These are phyloP conservation scores for Formica aserva DNA, from an alignment of 2,888 invertebrate species.

Conservation along the genomic window DNA sequence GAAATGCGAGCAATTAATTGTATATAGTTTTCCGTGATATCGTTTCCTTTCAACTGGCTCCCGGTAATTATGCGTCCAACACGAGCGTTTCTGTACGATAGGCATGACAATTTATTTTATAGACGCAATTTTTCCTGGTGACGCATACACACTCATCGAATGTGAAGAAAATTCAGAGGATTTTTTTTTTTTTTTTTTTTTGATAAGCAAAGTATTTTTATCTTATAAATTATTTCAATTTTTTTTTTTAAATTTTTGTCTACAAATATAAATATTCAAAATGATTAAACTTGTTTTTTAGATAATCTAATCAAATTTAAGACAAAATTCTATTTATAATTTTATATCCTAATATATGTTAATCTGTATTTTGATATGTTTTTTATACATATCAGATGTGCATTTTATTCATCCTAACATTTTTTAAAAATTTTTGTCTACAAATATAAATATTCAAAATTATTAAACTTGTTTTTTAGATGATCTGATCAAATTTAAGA, in stretches of 20 bases:
- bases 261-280: background rate
- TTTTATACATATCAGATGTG: background rate
- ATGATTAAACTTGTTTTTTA: background rate
- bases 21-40: background rate
- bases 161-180: background rate
- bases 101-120: background rate
- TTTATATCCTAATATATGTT: background rate
- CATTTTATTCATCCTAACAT: background rate
- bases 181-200: background rate
- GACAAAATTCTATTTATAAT: background rate
- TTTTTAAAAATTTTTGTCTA: background rate
- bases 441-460: background rate
- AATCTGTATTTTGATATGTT: background rate
- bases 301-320: background rate
- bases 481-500: background rate
- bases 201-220: background rate
- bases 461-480: background rate
- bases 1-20: conserved; percentile 13
- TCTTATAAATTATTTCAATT: background rate
- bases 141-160: background rate
- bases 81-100: background rate
- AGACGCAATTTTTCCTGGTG: background rate
- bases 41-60: background rate
- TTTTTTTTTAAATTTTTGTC: background rate
- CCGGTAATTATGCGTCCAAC: background rate